Evolutionary conservation across 2,888 invertebrate genomes (phyloP), one percentile per base, ranked within the genome.

Genomic region (Deroplatys truncata): DNA sequence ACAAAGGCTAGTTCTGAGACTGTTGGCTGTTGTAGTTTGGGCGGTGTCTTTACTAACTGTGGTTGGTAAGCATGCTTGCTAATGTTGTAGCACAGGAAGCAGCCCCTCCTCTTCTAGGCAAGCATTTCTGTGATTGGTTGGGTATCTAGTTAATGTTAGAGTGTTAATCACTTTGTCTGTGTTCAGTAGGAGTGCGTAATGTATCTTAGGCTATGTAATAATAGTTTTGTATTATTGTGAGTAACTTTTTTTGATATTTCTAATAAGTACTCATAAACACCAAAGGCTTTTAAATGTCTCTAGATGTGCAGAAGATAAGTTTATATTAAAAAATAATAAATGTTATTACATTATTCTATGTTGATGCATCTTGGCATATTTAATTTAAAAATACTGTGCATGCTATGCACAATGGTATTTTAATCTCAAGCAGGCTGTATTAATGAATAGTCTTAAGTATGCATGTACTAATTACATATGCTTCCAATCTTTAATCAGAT

Each of bases 61-160:
- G 89, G 87, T 86, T 89, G 86, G 87, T 89, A 89, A 86, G 84
- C 89, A 84, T 89, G 89, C 87, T 89, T 84, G 89, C 85, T 89
- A 89, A 89, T 89, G 85, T 83, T 86, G 72, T 89, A 82, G 89
- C 86, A 89, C 85, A 83, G 89, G 89, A 82, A 89, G 89, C 89
- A 89, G 89, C 89, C 86, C 87, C 84, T 88, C 88, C 88, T 88
- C 28, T 89, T 85, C 49, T 85, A 85, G 85, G 85, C 85, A 85
- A 89, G 89, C 85, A 82, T 85, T 82, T 82, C 85, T 89, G 72
- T 89, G 72, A 72, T 72, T 72, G 16, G 84, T 86, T 89, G 84
- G 85, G 85, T 89, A 89, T 49, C 83, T 87, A 89, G 85, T 85
- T 89, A 89, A 84, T 89, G 89, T 86, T 89, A 89, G 89, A 87